Conservation (phyloP, 2,113 vertebrate genomes). For the Glaucidium brasilianum region DNA sequence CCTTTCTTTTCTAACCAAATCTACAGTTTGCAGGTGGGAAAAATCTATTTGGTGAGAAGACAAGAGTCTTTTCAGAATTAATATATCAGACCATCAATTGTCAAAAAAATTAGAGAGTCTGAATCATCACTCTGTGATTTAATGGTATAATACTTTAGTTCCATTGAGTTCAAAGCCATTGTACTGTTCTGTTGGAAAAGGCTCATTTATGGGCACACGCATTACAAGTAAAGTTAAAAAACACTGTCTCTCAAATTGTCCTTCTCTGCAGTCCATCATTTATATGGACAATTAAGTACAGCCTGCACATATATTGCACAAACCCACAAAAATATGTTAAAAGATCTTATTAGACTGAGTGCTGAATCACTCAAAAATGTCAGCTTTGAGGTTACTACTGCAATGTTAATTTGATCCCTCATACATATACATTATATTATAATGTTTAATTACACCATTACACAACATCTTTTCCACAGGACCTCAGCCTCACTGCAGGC, state of each 20-base stretch:
- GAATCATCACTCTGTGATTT: background rate
- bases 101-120: background rate
- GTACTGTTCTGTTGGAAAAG: background rate
- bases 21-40: background rate
- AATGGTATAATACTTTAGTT: background rate
- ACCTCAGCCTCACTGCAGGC: background rate
- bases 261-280: background rate
- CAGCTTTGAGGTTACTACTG: background rate
- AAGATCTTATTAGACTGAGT: background rate
- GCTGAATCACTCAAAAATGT: background rate
- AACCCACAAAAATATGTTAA: background rate
- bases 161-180: background rate
- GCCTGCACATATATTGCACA: background rate
- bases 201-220: background rate
- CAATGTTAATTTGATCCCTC: background rate
- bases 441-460: conserved; percentile 23
- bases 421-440: background rate
- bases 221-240: background rate
- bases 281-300: background rate
- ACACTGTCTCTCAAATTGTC: background rate
- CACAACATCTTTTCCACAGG: background rate
- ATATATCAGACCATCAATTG: background rate
- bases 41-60: background rate
- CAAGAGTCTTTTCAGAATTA: background rate
- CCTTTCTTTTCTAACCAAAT: background rate